Evolutionary conservation across 2,113 vertebrate species (phyloP).

Genomic region (Melozone crissalis): DNA sequence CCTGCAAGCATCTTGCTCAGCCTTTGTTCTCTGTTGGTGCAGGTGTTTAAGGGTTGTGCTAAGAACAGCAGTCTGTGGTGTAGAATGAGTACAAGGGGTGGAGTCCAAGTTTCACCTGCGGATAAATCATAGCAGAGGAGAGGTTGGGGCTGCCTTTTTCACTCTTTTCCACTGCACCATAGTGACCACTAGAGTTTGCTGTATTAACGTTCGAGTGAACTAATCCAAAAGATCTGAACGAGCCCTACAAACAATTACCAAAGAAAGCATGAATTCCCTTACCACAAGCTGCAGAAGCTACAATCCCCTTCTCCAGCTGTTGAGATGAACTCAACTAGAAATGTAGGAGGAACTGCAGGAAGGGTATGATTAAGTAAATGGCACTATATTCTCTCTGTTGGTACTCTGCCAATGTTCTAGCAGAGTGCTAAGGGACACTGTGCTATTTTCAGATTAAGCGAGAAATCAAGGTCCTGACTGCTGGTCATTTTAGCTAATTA

Average conservation of each 20-base stretch:
- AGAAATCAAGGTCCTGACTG: constrained; percentile 53
- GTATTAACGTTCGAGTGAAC: neutral
- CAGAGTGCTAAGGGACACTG: constrained; percentile 12
- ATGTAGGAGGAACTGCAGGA: neutral
- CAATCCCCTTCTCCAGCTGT: constrained; percentile 23
- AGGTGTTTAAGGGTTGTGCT: neutral
- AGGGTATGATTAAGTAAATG: constrained; percentile 44
- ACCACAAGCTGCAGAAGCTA: neutral
- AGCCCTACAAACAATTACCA: neutral
- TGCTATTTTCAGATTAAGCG: constrained; percentile 60
- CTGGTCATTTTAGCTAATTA: constrained; percentile 45
- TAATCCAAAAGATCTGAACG: constrained; percentile 8
- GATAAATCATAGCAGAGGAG: neutral
- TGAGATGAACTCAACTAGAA: constrained; percentile 30
- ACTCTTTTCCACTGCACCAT: constrained; percentile 24
- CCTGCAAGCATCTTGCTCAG: neutral
- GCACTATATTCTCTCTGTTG: neutral
- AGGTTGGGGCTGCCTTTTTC: neutral
- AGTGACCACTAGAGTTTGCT: constrained; percentile 69
- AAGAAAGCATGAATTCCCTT: constrained; percentile 8
- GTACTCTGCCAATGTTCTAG: neutral
- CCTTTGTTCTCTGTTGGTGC: neutral
- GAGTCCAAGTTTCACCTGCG: neutral
- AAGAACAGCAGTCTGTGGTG: neutral
- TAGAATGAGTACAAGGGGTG: neutral